Conservation (phyloP, 2,113 vertebrate species). For the Hippocampus barbouri region DNA sequence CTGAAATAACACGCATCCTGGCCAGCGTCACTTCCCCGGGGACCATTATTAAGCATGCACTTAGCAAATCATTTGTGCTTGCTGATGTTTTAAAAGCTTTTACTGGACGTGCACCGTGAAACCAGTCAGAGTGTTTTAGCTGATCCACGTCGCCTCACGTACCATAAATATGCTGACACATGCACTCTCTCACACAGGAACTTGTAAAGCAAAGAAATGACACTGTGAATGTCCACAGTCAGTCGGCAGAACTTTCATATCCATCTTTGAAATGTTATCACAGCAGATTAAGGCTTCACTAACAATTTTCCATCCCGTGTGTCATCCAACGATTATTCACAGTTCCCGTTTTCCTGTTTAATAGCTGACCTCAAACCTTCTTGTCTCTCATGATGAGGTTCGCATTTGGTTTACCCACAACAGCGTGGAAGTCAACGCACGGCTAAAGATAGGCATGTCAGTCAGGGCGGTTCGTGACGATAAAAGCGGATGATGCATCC, state of each 20-base stretch:
- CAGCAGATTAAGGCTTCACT: background rate
- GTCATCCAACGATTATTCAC: background rate
- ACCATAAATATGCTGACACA: background rate
- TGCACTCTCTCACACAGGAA: background rate
- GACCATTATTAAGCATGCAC: conserved; percentile 33
- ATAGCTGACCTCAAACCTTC: background rate
- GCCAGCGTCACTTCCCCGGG: conserved; percentile 10
- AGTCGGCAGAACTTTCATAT: background rate
- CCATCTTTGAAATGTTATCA: background rate
- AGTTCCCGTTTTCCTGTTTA: background rate
- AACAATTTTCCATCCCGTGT: background rate
- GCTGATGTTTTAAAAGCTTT: conserved; percentile 45
- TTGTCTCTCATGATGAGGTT: background rate
- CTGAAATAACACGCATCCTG: conserved; percentile 13
- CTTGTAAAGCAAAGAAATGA: background rate
- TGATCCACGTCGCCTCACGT: conserved; percentile 12
- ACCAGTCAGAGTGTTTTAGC: conserved; percentile 14
- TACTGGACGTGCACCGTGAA: conserved; percentile 23
- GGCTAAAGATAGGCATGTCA: conserved; percentile 7
- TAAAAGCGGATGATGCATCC: conserved; percentile 4
- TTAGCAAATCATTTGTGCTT: conserved; percentile 38
- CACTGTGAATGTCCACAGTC: background rate
- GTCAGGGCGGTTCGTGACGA: background rate
- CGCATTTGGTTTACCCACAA: background rate
- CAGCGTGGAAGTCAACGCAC: background rate